Percentiles rank a stretch among this genome's conserved stretches.
phyloP scores from a whole-genome alignment of 2,113 vertebrate genomes.

The Pteruthius melanotis region DNA sequence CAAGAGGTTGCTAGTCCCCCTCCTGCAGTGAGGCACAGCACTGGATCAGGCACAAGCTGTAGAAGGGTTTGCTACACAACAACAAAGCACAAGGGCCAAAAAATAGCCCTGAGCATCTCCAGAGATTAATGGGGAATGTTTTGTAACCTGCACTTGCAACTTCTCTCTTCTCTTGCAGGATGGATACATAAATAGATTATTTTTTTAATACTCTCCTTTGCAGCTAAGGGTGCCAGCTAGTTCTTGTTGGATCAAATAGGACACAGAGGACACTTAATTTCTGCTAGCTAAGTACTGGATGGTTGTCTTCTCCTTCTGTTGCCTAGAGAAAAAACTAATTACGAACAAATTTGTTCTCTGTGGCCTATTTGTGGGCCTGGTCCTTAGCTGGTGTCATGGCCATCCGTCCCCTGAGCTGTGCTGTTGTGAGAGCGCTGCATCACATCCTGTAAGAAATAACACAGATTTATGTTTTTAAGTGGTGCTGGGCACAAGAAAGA shows the following conservation, averaged over 20 bases:
- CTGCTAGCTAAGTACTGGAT: background rate
- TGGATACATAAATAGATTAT: background rate
- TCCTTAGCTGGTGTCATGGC: background rate
- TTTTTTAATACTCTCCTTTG: background rate
- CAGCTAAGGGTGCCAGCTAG: background rate
- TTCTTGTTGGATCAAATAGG: background rate
- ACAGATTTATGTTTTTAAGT: background rate
- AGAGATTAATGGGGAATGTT: background rate
- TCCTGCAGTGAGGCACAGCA: background rate
- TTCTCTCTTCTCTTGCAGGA: background rate
- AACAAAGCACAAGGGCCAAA: background rate
- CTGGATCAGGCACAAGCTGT: background rate
- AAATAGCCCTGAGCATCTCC: background rate
- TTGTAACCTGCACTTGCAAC: background rate
- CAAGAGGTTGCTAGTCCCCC: slow-evolving; percentile 18
- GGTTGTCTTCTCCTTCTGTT: background rate
- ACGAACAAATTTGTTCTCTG: background rate
- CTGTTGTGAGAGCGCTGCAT: background rate
- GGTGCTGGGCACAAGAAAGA: background rate
- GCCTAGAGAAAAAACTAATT: slow-evolving; percentile 33
- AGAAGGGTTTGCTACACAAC: background rate
- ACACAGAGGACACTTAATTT: background rate
- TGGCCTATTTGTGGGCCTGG: background rate
- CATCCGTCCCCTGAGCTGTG: fast-evolving
- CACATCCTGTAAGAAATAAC: background rate